Evolutionary conservation across 2,797 vertebrate species (phyloP).

Genomic region (Chiroxiphia lanceolata): DNA sequence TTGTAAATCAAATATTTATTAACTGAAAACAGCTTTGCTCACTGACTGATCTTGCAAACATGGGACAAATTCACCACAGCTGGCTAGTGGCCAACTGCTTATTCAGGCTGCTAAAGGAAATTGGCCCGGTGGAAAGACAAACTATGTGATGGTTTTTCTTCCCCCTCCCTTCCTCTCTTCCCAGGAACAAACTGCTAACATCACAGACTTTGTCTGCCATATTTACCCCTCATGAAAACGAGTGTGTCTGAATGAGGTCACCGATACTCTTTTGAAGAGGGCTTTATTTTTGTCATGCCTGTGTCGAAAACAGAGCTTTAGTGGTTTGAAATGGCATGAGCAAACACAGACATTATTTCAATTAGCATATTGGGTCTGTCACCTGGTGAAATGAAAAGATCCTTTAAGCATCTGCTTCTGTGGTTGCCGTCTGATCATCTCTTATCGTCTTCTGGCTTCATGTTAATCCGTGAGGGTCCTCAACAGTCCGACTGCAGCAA

Average conservation of each 20-base stretch:
- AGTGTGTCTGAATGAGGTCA: background rate
- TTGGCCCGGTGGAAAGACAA: constrained; percentile 63
- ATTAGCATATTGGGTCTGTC: background rate
- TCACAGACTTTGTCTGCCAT: background rate
- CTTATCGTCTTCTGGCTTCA: background rate
- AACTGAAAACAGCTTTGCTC: constrained; percentile 74
- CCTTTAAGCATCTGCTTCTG: background rate
- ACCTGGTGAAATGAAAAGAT: constrained; percentile 7
- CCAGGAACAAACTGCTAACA: constrained; percentile 63
- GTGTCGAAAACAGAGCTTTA: background rate
- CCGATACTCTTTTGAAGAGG: background rate
- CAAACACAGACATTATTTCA: background rate
- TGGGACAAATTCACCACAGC: constrained; percentile 59
- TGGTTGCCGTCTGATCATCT: background rate
- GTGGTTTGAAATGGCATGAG: background rate
- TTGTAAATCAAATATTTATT: constrained; percentile 81
- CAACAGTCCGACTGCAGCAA: background rate
- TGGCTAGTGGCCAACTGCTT: constrained; percentile 70
- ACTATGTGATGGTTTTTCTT: constrained; percentile 13
- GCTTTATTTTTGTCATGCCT: background rate
- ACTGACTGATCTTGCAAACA: constrained; percentile 70
- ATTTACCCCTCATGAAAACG: constrained; percentile 1
- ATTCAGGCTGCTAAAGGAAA: constrained; percentile 66
- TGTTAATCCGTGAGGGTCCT: background rate
- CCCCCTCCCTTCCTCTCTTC: constrained; percentile 12